phyloP scores from a whole-genome alignment of 2,797 vertebrate species.

The Euphonia xanthogaster region DNA sequence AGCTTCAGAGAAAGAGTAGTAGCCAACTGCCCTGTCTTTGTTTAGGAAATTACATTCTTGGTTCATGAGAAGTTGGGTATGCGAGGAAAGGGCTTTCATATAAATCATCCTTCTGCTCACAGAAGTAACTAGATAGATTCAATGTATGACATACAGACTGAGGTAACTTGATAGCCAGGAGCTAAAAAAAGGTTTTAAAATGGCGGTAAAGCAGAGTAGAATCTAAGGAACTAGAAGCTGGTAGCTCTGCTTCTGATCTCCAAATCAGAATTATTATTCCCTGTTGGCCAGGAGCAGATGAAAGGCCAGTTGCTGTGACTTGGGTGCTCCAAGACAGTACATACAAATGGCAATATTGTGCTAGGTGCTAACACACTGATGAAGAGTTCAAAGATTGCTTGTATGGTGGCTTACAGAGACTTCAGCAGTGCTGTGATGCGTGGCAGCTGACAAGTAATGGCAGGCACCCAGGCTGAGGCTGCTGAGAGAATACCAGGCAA shows the following conservation, averaged over 20 bases:
- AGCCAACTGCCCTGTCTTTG: neutral
- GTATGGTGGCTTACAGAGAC: neutral
- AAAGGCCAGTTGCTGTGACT: neutral
- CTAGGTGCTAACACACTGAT: neutral
- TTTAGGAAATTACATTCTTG: conserved; percentile 7
- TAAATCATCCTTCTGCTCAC: conserved; percentile 17
- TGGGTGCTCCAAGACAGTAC: neutral
- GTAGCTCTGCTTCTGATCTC: neutral
- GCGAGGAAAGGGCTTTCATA: conserved; percentile 32
- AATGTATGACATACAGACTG: neutral
- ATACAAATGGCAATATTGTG: neutral
- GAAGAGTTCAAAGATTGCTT: neutral
- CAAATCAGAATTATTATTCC: neutral
- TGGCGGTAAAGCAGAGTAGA: neutral
- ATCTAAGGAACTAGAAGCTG: neutral
- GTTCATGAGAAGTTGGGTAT: neutral
- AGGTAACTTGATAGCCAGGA: neutral
- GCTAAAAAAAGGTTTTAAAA: neutral
- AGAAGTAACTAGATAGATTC: neutral
- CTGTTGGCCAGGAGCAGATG: neutral
- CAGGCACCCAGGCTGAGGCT: neutral
- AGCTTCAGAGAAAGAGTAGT: neutral
- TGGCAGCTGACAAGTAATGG: neutral
- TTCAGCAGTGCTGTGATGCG: neutral
- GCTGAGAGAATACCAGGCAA: neutral